Conservation (phyloP, 2,888 invertebrate genomes). For the Electrophaes corylata region DNA sequence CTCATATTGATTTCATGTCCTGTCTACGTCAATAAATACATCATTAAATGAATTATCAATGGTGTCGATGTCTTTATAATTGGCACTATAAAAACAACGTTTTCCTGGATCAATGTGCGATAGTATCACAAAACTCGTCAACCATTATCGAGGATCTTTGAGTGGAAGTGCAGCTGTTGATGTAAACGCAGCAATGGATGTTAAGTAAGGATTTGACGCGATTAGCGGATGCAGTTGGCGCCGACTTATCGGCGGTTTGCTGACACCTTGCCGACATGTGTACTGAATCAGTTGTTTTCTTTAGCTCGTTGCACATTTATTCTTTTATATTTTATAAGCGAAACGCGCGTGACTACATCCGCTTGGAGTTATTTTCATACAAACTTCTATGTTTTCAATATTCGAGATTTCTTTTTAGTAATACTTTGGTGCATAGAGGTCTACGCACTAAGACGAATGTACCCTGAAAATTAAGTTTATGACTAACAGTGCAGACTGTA, state of each 20-base stretch:
- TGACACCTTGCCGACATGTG: slow-evolving; percentile 46
- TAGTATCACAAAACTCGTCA: slow-evolving; percentile 55
- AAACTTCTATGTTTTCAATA: too few species aligned
- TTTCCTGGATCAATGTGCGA: slow-evolving; percentile 48
- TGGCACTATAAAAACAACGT: slow-evolving; percentile 33
- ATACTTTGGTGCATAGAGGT: too few species aligned
- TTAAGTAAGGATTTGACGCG: slow-evolving; percentile 58
- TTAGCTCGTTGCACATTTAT: background rate
- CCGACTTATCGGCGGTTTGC: slow-evolving; percentile 48
- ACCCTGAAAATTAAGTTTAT: too few species aligned
- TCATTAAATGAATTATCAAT: slow-evolving; percentile 13
- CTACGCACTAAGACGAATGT: too few species aligned
- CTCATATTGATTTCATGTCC: slow-evolving; percentile 1
- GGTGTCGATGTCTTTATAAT: slow-evolving; percentile 34
- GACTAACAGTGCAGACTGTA: too few species aligned
- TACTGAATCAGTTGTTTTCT: slow-evolving; percentile 13
- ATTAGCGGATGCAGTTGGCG: slow-evolving; percentile 58
- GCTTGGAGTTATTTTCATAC: too few species aligned
- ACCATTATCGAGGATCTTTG: slow-evolving; percentile 63
- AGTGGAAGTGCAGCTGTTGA: slow-evolving; percentile 52
- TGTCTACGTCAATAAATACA: slow-evolving; percentile 4
- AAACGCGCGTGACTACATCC: too few species aligned
- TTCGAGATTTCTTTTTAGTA: too few species aligned
- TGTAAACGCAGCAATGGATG: slow-evolving; percentile 62
- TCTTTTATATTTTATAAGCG: background rate